These are phyloP conservation scores for Aphelocoma californica DNA, from an alignment of 2,797 vertebrate genomes.

Conservation along the genomic window DNA sequence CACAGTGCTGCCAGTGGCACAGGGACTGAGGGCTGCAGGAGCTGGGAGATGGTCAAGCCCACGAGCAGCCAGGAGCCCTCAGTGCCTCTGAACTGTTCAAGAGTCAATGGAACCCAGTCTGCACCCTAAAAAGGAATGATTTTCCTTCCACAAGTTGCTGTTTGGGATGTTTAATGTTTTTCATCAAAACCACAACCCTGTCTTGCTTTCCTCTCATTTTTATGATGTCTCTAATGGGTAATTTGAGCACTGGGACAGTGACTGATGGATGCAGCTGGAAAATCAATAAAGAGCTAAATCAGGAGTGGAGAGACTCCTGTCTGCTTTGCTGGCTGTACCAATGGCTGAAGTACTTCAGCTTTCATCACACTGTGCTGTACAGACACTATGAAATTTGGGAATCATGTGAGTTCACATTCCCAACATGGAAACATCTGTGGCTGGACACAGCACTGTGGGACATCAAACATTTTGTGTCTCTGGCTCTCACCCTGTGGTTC, in stretches of 20 bases:
- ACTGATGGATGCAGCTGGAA: slow-evolving; percentile 10
- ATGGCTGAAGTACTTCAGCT: background rate
- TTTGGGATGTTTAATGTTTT: background rate
- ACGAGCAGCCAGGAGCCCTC: background rate
- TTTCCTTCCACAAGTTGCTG: background rate
- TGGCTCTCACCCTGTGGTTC: background rate
- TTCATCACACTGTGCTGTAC: background rate
- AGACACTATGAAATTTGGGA: background rate
- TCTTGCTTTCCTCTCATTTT: background rate
- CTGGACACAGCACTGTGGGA: accelerated
- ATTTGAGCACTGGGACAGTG: background rate
- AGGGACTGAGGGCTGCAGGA: accelerated
- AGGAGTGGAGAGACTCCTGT: background rate
- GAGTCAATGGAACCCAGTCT: background rate
- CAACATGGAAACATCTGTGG: accelerated
- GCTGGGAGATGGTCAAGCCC: background rate
- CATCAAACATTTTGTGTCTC: background rate
- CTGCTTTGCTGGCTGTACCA: background rate
- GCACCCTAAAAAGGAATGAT: background rate
- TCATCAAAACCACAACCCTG: background rate
- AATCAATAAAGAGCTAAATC: slow-evolving; percentile 32
- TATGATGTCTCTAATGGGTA: background rate
- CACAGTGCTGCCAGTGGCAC: background rate
- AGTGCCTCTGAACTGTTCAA: background rate
- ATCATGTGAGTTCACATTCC: accelerated